Base-by-base conservation (phyloP, 1,140 invertebrate genomes). In the Papilio machaon region DNA sequence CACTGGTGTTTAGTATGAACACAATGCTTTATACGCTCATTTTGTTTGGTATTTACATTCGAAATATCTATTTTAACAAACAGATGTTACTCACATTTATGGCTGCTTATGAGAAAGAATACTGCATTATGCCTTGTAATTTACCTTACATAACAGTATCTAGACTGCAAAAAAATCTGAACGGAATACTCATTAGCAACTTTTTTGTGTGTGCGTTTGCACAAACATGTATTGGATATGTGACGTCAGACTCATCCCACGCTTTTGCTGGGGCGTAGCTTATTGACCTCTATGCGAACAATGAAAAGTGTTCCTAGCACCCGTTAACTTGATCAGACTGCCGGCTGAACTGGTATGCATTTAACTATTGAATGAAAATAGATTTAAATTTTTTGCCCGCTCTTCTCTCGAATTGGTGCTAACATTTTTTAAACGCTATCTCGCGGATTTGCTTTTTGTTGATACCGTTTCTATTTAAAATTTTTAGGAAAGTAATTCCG, bases 191-290 rank as follows among this genome's bases (percentile, higher is more conserved):
- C 79, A 47, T 85, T 86, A 85, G 73, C 15, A 35, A 78, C 38
- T 80, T 74, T 84, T 81, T 84, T 87, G 82, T 89, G 73, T 81
- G 49, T 70, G 49, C 80, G 10, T 84, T 73, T 58, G 78, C 79
- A 81, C 67, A 46, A 70, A 82, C 76, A 67, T 58, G 52, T 84
- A 80, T 75, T 84, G 79, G n/a, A 86, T 84, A 85, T 81, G 79
- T 83, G 86, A 82, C 88, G 84, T 86, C 88, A 89, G 79, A 86
- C 80, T 6, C 84, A 84, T 92, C 89, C 85, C 91, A 92, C 89
- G 91, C 85, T 87, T 86, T 88, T 88, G 85, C 84, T 67, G 78
- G 58, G 73, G 47, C 67, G n/a, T 81, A 85, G 80, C 84, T 82
- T 83, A 84, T 83, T 85, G 87, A 87, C 87, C 87, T 89, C 83